Base-by-base conservation (phyloP, 2,113 vertebrate genomes). In the Nicator chloris region DNA sequence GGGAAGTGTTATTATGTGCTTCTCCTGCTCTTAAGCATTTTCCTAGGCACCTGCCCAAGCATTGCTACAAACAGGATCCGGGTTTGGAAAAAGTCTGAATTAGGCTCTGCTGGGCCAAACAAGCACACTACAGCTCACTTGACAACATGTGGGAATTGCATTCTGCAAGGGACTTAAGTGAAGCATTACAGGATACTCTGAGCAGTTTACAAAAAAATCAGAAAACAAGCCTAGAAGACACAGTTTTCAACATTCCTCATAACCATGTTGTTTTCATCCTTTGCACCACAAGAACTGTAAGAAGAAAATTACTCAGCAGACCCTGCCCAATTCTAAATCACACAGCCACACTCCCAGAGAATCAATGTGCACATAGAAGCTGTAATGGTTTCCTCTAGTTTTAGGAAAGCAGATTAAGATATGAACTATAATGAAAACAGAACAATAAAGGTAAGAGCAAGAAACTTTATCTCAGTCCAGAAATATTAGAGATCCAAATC, bases 91-190 rank as follows among this genome's bases (percentile, higher is more conserved):
- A 44, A 5, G n/a, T 13, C 10, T 35, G 59, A 60, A 35, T 61
- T 12, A 7, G 22, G 39, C 33, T 70, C 1, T 6, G 1, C 8
- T 45, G 56, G 26, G 63, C 40, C 50, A 53, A 70, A 35, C 11
- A 47, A 72, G 13, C 10, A 35, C 8, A 39, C 27, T 22, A 15
- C 40, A 86, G 30, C 19, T 35, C 54, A 51, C 44, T 19, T 20
- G 63, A 31, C 40, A 44, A 3, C n/a, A 10, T 0, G 5, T 1
- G 11, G n/a, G 39, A 61, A 70, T 1, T 39, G 71, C n/a, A 28
- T 28, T 47, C 63, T 16, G 10, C 14, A 50, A 42, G 23, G 59
- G 28, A 20, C 26, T 88, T 26, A 28, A 7, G 9, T 9, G 35
- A 65, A 81, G 23, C 9, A 16, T 27, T 53, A 63, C 13, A 27